Conservation (phyloP, 2,888 invertebrate species). For the Marasmarcha lunaedactyla region DNA sequence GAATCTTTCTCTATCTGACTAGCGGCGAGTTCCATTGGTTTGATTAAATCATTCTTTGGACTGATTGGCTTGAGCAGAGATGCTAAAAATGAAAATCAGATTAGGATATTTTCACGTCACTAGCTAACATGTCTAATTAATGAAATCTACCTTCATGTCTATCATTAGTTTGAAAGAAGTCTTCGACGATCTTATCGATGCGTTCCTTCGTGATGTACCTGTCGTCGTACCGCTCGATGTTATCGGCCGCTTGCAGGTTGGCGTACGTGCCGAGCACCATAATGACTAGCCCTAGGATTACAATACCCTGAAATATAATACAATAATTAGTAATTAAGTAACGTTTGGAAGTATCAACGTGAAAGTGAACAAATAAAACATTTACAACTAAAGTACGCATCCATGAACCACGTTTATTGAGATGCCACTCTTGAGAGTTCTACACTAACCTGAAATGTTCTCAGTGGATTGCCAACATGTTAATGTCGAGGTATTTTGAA, state of each 20-base stretch:
- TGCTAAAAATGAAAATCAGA: constrained; percentile 23
- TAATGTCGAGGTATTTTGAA: too few relatives aligned
- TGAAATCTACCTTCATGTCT: constrained; percentile 13
- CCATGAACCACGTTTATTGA: too few relatives aligned
- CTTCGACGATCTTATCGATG: constrained; percentile 54
- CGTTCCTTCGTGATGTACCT: constrained; percentile 43
- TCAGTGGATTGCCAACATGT: too few relatives aligned
- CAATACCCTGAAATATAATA: constrained; percentile 71
- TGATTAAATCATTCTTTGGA: constrained; percentile 20
- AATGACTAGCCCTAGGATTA: constrained; percentile 86
- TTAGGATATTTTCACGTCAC: not conserved
- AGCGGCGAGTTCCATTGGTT: constrained; percentile 17
- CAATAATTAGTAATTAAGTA: too few relatives aligned
- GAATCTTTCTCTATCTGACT: constrained; percentile 39
- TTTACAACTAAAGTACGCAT: too few relatives aligned
- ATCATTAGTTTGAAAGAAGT: constrained; percentile 48
- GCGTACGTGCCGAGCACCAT: constrained; percentile 93
- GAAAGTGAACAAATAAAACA: too few relatives aligned
- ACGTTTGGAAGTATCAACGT: too few relatives aligned
- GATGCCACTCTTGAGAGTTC: too few relatives aligned
- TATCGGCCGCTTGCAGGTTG: constrained; percentile 81
- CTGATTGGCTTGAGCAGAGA: constrained; percentile 21
- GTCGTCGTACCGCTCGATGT: constrained; percentile 43
- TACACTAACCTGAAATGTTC: too few relatives aligned
- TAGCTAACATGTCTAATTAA: not conserved